phyloP scores from a whole-genome alignment of 2,797 vertebrate genomes.

The Neoniphon sammara region DNA sequence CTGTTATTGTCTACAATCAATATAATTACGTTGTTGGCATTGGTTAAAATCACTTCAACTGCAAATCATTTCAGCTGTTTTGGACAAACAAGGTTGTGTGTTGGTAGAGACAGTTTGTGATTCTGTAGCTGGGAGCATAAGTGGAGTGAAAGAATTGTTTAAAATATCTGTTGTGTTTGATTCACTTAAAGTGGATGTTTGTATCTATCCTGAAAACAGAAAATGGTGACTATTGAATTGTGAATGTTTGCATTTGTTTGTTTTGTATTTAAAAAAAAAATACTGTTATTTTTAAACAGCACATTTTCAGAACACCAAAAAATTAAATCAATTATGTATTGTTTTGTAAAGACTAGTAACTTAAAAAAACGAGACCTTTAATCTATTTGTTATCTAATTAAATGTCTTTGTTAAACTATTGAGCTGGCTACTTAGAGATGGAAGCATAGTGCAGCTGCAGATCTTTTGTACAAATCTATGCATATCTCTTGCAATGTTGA shows the following conservation, averaged over 20 bases:
- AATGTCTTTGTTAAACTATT: neutral
- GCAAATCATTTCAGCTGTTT: constrained; percentile 3
- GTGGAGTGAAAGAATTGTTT: neutral
- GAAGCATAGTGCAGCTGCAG: constrained; percentile 68
- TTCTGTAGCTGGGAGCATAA: neutral
- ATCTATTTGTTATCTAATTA: constrained; percentile 31
- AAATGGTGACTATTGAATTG: constrained; percentile 26
- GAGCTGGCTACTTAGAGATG: constrained; percentile 38
- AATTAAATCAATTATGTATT: constrained; percentile 15
- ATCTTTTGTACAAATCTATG: constrained; percentile 81
- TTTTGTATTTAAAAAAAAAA: constrained; percentile 39
- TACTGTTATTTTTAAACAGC: constrained; percentile 34
- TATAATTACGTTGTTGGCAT: neutral
- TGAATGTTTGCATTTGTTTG: constrained; percentile 50
- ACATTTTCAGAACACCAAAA: constrained; percentile 68
- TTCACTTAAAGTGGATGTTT: constrained; percentile 32
- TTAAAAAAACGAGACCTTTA: constrained; percentile 49
- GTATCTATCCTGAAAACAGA: constrained; percentile 24
- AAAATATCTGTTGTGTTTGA: constrained; percentile 2
- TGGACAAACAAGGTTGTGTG: constrained; percentile 11
- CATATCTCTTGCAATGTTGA: constrained; percentile 68
- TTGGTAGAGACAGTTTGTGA: neutral
- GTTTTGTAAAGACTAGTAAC: constrained; percentile 47
- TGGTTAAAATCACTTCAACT: constrained; percentile 8
- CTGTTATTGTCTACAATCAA: neutral